phyloP scores from a whole-genome alignment of 1,140 invertebrate genomes.

The Eueides isabella region DNA sequence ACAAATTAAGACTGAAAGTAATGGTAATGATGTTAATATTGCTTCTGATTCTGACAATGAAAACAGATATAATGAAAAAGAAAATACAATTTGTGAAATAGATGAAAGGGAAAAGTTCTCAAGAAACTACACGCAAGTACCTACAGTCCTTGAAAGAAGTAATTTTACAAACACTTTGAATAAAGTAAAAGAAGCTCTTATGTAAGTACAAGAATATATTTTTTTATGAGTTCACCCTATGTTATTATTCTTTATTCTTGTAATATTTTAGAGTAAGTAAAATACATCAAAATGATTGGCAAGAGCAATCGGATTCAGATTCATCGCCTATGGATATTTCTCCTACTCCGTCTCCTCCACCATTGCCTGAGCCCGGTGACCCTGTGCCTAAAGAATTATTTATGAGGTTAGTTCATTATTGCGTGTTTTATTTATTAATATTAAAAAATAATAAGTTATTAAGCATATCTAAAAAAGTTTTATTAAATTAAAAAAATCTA shows the following conservation, averaged over 20 bases:
- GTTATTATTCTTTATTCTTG: too few relatives aligned
- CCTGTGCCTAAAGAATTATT: slow-evolving; percentile 69
- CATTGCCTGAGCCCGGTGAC: slow-evolving; percentile 59
- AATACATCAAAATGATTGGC: slow-evolving; percentile 54
- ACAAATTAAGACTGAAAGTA: slow-evolving; percentile 72
- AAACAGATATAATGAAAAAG: slow-evolving; percentile 63
- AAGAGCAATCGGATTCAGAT: slow-evolving; percentile 65
- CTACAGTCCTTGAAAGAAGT: slow-evolving; percentile 65
- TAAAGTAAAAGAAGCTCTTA: slow-evolving; percentile 75
- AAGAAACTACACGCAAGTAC: slow-evolving; percentile 56
- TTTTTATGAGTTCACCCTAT: neutral
- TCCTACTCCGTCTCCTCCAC: slow-evolving; percentile 68
- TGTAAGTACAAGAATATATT: slow-evolving; percentile 58
- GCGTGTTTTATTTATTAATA: neutral
- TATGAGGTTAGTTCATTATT: slow-evolving; percentile 57
- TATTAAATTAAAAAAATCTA: too few relatives aligned
- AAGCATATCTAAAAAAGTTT: too few relatives aligned
- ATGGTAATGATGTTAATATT: slow-evolving; percentile 56
- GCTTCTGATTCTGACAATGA: slow-evolving; percentile 72
- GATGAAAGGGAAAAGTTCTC: slow-evolving; percentile 63
- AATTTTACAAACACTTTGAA: slow-evolving; percentile 78
- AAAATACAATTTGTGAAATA: slow-evolving; percentile 64
- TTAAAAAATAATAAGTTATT: too few relatives aligned
- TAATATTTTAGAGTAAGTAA: slow-evolving; percentile 51
- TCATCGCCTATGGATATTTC: slow-evolving; percentile 59